Base-by-base conservation (phyloP, 2,888 invertebrate species). In the Blastobasis adustella region DNA sequence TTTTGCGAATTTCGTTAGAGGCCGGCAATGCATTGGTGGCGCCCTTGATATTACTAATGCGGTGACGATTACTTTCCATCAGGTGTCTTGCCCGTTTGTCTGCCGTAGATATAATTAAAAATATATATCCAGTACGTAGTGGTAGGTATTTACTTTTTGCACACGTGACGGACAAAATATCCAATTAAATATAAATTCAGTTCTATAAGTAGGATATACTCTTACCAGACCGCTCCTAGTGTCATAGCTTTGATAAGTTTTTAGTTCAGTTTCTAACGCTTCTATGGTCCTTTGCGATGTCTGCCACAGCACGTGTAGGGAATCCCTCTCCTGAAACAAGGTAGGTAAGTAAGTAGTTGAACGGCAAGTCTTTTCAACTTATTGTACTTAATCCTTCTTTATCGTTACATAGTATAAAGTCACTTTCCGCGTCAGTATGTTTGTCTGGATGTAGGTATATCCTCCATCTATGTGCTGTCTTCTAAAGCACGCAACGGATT, bases 281-380 rank as follows among this genome's bases (percentile, higher is more conserved):
- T 91, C 90, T 47, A 94, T 91, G 0, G 92, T 92, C 66, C 90
- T 90, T 55, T 93, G 82, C 0, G 93, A 90, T 55, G 91, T 91
- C 69, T 92, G 91, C 92, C 93, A 94, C 41, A 94, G 70, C 10
- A 91, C 89, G 46, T 90, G 84, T 3, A 92, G 80, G 0, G 92
- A 91, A 49, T 92, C 90, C 62, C 93, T 91, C 79, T 95, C 94
- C 90, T 92, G 65, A 47, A 73, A 69, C 42, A 42, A n/a, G 1
- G 6, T 40, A 6, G 9, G 9, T 46, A 50, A 51, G 52, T 50
- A 42, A 45, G 8, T 1, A 23, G 23, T 23, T 23, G 1, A 23
- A 23, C 23, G 40, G 9, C 40, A 40, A 4, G 9, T 40, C 40
- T 9, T 4, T 40, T 40, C 1, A 40, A 40, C 1, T 23, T 23